A percentile compares a stretch with the other conserved stretches of the same genome.
These are phyloP conservation scores for Aphaenogaster floridana DNA, from an alignment of 1,140 invertebrate species.

Conservation along the genomic window DNA sequence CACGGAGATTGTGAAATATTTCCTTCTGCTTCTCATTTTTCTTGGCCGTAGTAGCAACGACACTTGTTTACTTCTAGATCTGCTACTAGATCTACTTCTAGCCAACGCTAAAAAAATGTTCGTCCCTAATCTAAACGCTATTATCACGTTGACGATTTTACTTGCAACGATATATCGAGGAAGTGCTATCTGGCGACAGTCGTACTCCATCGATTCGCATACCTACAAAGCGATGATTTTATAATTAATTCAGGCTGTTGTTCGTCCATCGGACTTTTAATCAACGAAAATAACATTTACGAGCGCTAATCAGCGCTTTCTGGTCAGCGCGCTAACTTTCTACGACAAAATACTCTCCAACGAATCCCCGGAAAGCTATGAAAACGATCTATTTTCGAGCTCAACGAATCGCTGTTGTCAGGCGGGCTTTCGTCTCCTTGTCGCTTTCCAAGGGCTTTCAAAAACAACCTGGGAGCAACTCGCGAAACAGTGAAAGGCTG, in stretches of 20 bases:
- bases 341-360: conserved; percentile 2
- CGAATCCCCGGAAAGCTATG: conserved; percentile 50
- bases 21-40: not conserved
- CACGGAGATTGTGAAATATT: not conserved
- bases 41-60: not conserved
- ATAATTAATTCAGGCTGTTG: not conserved
- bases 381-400: conserved; percentile 73
- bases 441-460: conserved; percentile 26
- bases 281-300: not conserved
- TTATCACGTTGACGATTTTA: conserved; percentile 5
- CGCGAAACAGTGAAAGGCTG: not conserved
- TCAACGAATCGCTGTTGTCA: conserved; percentile 71
- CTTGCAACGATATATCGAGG: not conserved
- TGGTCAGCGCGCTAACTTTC: not conserved
- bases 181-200: not conserved
- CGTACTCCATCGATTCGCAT: not conserved
- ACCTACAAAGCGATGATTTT: not conserved
- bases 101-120: not conserved
- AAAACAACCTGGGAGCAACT: conserved; percentile 47
- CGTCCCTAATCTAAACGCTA: not conserved
- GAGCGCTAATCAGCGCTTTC: not conserved
- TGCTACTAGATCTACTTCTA: not conserved
- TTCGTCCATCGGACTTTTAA: not conserved
- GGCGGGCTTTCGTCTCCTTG: conserved; percentile 42
- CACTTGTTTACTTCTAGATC: conserved; percentile 12